Conservation (phyloP, 2,797 vertebrate genomes). For the Halcyon badia region DNA sequence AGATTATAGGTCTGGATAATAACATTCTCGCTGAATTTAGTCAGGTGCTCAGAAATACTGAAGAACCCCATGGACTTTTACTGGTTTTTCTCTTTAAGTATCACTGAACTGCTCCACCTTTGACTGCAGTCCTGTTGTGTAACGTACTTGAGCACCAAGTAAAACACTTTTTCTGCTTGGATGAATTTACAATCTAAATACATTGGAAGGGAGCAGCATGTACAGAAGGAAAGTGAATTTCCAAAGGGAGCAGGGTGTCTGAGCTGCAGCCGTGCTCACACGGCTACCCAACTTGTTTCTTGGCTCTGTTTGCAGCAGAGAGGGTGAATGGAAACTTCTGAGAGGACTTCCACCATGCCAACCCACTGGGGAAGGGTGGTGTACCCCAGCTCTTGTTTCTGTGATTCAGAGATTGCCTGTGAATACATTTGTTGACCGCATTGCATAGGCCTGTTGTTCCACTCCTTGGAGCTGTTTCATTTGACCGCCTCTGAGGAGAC, state of each 20-base stretch:
- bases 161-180: not conserved
- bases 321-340: not conserved
- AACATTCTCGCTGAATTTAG: not conserved
- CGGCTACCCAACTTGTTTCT: not conserved
- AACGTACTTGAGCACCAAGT: not conserved
- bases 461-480: not conserved
- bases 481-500: not conserved
- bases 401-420: accelerated
- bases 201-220: not conserved
- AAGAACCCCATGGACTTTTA: not conserved
- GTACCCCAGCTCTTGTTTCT: not conserved
- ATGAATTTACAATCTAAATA: not conserved
- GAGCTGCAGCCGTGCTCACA: accelerated
- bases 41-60: not conserved
- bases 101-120: not conserved
- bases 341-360: accelerated
- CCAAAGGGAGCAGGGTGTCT: not conserved
- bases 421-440: not conserved
- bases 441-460: not conserved
- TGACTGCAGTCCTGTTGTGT: accelerated
- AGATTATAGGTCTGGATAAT: not conserved
- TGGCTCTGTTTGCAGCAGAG: not conserved
- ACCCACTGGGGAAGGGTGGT: accelerated
- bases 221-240: not conserved
- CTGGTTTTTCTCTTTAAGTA: not conserved